Evolutionary conservation across 2,888 invertebrate genomes (phyloP), one percentile per base, ranked within the genome.

Genomic region (Megamerina dolium): DNA sequence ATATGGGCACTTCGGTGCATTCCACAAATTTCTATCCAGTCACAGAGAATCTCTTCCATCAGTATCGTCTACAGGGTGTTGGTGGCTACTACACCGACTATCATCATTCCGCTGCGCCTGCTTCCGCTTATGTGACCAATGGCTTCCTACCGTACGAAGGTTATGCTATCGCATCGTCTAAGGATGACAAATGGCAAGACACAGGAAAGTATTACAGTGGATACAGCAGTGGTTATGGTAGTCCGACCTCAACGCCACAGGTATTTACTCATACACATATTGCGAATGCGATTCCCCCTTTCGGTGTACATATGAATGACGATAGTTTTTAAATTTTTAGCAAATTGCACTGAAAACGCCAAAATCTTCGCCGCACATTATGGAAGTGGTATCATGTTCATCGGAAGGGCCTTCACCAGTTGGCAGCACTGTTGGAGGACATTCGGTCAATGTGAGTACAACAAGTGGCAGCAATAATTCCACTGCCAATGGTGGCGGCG

Each of bases 1-100:
- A 72, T 45, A 74, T 73, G 68, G 70, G 75, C 39, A 74, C 75
- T 41, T 69, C 63, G 57, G 64, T 72, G 73, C 82, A 49, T 78
- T 82, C 68, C 77, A 81, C 72, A 73, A 86, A 73, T 83, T 90
- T 73, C 73, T 91, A 55, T 76, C 84, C 55, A 77, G 80, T 84
- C 29, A 82, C 89, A 9, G 90, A 91, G 61, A 90, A 90, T 63
- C 78, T 92, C 59, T 91, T 91, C 75, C 85, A 87, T 64, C 90
- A 91, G 70, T 92, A 92, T 72, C 81, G 91, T 51, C 85, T 90
- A n/a, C 72, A 92, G 37, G 85, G 89, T 29, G 64, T 69, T 30
- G 66, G 72, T n/a, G 90, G 91, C 67, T 87, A 87, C 61, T 82
- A 85, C 1, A 84, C 85, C 35, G 85, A 85, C 58, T 82, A 82